Conservation (phyloP, 2,888 invertebrate species). For the Platycheirus albimanus region DNA sequence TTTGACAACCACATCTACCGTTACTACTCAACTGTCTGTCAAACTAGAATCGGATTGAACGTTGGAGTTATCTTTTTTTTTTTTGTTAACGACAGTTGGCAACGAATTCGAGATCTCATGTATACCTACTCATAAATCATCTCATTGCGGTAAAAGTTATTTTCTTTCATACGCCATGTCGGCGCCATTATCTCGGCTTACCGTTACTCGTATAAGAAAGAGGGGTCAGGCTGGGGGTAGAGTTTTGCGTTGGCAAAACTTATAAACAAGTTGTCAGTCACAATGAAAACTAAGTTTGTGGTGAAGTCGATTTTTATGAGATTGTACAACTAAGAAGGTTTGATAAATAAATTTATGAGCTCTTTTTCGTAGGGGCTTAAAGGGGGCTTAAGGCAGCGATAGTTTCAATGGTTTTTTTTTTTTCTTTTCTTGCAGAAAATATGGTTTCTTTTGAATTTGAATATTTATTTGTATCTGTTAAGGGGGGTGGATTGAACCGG, state of each 20-base stretch:
- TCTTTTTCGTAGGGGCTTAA: not conserved
- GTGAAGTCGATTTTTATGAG: slow-evolving; percentile 53
- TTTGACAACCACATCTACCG: slow-evolving; percentile 43
- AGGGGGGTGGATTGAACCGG: not conserved
- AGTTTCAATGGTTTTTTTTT: not conserved
- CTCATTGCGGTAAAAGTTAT: slow-evolving; percentile 10
- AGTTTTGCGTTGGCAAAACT: slow-evolving; percentile 34
- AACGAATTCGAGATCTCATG: slow-evolving; percentile 26
- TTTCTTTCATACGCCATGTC: slow-evolving; percentile 4
- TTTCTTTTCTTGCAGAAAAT: not conserved
- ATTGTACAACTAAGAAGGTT: slow-evolving; percentile 28
- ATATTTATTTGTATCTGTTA: not conserved
- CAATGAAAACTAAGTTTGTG: slow-evolving; percentile 46
- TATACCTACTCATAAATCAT: slow-evolving; percentile 65
- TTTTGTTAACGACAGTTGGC: not conserved
- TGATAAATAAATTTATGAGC: slow-evolving; percentile 39
- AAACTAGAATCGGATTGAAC: slow-evolving; percentile 25
- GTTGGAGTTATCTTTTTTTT: not conserved
- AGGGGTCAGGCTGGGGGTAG: not conserved
- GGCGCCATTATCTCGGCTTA: slow-evolving; percentile 30
- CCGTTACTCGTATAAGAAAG: too few relatives aligned
- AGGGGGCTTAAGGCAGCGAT: not conserved
- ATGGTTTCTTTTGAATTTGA: not conserved
- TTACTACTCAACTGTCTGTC: slow-evolving; percentile 33
- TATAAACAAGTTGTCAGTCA: slow-evolving; percentile 70